Percentiles rank a stretch among this genome's conserved stretches.
phyloP scores from a whole-genome alignment of 2,113 vertebrate species.

The Colinus virginianus region DNA sequence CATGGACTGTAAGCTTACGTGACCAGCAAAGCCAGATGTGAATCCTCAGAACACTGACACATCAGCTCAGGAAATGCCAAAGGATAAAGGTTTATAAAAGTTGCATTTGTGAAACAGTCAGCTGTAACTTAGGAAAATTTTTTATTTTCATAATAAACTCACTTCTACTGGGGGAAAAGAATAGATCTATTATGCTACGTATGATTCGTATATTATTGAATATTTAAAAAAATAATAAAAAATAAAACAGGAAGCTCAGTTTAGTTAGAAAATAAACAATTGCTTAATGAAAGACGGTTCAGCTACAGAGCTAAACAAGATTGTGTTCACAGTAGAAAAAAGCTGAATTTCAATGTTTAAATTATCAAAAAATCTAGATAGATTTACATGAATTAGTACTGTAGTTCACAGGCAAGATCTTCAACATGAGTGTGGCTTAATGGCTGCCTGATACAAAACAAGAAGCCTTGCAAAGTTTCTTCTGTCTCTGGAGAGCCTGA shows the following conservation, averaged over 20 bases:
- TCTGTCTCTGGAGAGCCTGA: background rate
- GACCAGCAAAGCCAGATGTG: slow-evolving; percentile 66
- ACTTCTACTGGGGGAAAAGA: background rate
- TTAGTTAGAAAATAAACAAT: background rate
- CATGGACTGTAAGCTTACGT: slow-evolving; percentile 31
- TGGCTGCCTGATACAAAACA: background rate
- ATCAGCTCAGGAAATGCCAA: slow-evolving; percentile 71
- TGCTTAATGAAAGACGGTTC: background rate
- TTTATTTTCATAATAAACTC: slow-evolving; percentile 14
- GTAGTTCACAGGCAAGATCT: background rate
- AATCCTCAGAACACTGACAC: slow-evolving; percentile 73
- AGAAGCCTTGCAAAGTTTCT: background rate
- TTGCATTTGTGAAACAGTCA: slow-evolving; percentile 57
- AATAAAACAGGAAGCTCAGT: background rate
- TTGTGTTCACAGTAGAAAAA: background rate
- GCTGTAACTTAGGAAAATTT: background rate
- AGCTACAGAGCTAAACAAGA: background rate
- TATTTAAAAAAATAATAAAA: background rate
- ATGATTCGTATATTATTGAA: slow-evolving; percentile 32
- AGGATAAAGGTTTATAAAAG: slow-evolving; percentile 69
- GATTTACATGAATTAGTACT: background rate
- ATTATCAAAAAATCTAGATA: background rate
- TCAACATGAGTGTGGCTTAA: background rate
- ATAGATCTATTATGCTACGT: background rate
- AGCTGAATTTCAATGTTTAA: background rate